Base-by-base conservation (phyloP, 2,797 vertebrate genomes). In the Triplophysa bombifrons region DNA sequence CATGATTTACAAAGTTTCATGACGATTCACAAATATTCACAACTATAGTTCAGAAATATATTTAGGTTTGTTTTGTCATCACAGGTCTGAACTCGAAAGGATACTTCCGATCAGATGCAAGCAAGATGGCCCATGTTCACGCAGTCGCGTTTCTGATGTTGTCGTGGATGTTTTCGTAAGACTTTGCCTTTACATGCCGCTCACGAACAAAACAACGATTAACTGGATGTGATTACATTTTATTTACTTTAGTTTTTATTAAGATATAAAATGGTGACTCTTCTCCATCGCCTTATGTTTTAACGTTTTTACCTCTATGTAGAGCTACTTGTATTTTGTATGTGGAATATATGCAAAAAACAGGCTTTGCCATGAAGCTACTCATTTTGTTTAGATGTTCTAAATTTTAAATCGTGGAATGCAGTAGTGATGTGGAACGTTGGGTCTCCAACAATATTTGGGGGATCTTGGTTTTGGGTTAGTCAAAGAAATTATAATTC, bases 81-180 rank as follows among this genome's bases (percentile, higher is more conserved):
- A 22, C 74, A 93, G 93, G 92, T 90, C 90, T 93, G 56, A 93
- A 92, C 84, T 93, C 93, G 58, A 86, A 87, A 20, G 91, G 91
- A 76, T 85, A 63, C 76, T 71, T 82, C 74, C 72, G 61, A 76
- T 81, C 76, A 68, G 70, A 80, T 82, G 85, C 85, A 61, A 65
- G 83, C 68, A 88, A 84, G 74, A 89, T 86, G 73, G 60, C 76
- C 44, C 70, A 68, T 70, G 60, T 84, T 58, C 84, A 72, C 58
- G 78, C 44, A 83, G 82, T 88, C 14, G 44, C 86, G 72, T 69
- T 88, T 85, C 85, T 87, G 80, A 69, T 88, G 74, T 68, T 89
- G 85, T 71, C 70, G 65, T 60, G 81, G 27, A 78, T 88, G 6
- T 63, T 84, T 84, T 86, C 87, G 46, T 90, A 92, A 69, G 75